Base-by-base conservation (phyloP, 2,888 invertebrate genomes). In the Drosophila barbarae region DNA sequence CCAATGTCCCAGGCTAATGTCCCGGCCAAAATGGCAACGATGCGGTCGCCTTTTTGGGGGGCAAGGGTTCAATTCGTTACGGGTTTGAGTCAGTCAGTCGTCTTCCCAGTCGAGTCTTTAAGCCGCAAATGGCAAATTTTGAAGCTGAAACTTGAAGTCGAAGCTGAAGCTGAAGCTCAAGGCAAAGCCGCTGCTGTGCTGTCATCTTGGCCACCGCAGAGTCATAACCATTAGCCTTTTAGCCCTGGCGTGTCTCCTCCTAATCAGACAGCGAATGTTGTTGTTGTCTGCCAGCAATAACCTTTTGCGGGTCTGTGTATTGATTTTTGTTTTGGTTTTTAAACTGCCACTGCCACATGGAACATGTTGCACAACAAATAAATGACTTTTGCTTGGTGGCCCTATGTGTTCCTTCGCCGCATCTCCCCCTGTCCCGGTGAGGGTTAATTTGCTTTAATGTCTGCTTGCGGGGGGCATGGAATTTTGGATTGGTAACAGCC, bases 391-490 rank as follows among this genome's bases (percentile, higher is more conserved):
- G 26, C 18, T 18, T 18, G 18, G 18, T 18, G 18, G 18, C 18
- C 18, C 1, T 18, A 18, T 18, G 18, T 21, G 21, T 21, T 21
- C 21, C 2, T 3, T 21, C 3, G 2, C 23, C 23, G 23, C 23
- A 23, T 21, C 21, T 21, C 21, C 21, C 21, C 26, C 18, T 18
- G 5, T 6, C 26, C 26, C 44, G 46, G 59, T 66, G 86, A 85
- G 84, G 87, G 87, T 87, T 87, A 87, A 87, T 87, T 87, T 86
- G 86, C 77, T 86, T 86, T 83, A 87, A 86, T 86, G 84, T 80
- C 61, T 61, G 49, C 23, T 21, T 30, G 26, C 15, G 8, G 39
- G 18, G 2, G 23, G 32, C 0, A 42, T 15, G 46, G 58, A 4
- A 28, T 8, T 30, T 15, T 30, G 23, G 26, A 18, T 30, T 67